These are phyloP conservation scores for Drosophila anomalipes DNA, from an alignment of 2,888 invertebrate genomes.

Conservation along the genomic window DNA sequence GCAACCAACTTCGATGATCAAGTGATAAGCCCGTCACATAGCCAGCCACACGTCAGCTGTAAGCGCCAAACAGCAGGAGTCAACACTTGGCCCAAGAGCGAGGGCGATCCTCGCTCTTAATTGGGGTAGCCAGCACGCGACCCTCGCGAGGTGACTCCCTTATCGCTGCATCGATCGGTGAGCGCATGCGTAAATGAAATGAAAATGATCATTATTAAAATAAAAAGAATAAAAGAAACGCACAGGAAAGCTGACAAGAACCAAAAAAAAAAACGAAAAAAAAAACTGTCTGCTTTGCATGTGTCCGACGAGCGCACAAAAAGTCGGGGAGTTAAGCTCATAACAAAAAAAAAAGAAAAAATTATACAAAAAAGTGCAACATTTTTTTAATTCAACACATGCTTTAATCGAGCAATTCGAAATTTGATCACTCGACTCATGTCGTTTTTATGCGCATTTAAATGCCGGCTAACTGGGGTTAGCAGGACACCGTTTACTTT, in stretches of 20 bases:
- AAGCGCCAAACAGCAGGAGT: conserved; percentile 84
- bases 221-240: background rate
- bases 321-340: conserved; percentile 21
- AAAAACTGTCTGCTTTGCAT: conserved; percentile 35
- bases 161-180: conserved; percentile 62
- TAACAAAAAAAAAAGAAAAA: background rate
- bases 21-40: conserved; percentile 80
- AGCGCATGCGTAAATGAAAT: conserved; percentile 81
- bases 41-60: conserved; percentile 83
- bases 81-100: conserved; percentile 66
- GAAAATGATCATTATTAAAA: conserved; percentile 83
- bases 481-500: conserved; percentile 18
- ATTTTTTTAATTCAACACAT: conserved; percentile 83
- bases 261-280: background rate
- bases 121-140: conserved; percentile 59
- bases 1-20: conserved; percentile 67
- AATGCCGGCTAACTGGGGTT: conserved; percentile 73
- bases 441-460: conserved; percentile 60
- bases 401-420: conserved; percentile 79
- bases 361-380: conserved; percentile 76
- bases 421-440: conserved; percentile 68
- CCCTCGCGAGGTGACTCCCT: conserved; percentile 52
- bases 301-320: conserved; percentile 1
- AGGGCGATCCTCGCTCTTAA: conserved; percentile 47
- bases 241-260: background rate